Percentiles rank a stretch among this genome's conserved stretches.
phyloP scores from a whole-genome alignment of 2,113 vertebrate genomes.

The Anthoscopus minutus region DNA sequence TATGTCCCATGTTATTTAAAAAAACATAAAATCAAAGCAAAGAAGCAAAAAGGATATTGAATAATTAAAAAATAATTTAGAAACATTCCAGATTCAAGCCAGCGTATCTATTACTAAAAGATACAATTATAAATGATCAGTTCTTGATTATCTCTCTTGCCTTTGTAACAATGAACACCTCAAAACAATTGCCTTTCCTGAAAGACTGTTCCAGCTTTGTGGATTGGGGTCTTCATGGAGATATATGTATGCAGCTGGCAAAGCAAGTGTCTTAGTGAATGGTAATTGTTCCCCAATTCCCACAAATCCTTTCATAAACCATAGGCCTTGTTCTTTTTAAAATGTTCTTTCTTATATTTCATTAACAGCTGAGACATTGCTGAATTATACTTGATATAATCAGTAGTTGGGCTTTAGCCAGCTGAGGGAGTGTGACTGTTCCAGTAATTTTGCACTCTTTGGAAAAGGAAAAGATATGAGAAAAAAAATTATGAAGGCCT shows the following conservation, averaged over 20 bases:
- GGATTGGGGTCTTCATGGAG: background rate
- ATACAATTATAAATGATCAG: background rate
- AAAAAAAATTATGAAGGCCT: background rate
- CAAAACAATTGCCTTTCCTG: background rate
- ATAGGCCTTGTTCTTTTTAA: background rate
- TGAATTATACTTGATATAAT: background rate
- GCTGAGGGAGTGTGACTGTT: background rate
- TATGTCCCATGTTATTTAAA: background rate
- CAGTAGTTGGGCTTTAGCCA: background rate
- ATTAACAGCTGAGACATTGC: background rate
- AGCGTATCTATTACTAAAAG: background rate
- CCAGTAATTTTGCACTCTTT: background rate
- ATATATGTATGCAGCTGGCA: slow-evolving; percentile 7
- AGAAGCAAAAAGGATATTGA: background rate
- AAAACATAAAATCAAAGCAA: background rate
- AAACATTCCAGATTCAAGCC: background rate
- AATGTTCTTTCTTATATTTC: background rate
- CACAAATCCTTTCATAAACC: slow-evolving; percentile 28
- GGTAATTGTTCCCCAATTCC: slow-evolving; percentile 8
- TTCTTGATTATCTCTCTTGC: background rate
- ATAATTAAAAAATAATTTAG: background rate
- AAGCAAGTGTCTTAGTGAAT: slow-evolving; percentile 13
- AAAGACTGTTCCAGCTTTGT: slow-evolving; percentile 1
- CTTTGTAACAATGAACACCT: background rate
- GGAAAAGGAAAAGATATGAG: background rate